Percentiles rank a stretch among this genome's conserved stretches.
These are phyloP conservation scores for Triops cancriformis DNA, from an alignment of 1,140 invertebrate genomes.

Conservation along the genomic window DNA sequence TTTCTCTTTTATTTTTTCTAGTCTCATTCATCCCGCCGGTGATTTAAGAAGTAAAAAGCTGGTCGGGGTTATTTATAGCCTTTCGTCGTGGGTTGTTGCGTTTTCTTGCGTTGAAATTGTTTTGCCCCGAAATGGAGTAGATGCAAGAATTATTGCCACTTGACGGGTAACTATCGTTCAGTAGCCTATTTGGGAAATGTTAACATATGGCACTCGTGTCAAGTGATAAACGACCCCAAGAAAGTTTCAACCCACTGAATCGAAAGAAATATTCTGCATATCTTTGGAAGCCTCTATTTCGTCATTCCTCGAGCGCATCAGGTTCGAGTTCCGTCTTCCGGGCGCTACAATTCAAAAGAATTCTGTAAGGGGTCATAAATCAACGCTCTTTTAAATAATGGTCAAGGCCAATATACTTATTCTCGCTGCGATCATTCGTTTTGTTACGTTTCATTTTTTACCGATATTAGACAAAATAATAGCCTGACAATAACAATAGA, in stretches of 20 bases:
- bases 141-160: conserved; percentile 11
- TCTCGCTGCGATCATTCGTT: not conserved
- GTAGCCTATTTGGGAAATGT: conserved; percentile 10
- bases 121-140: not conserved
- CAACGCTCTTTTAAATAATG: not conserved
- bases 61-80: conserved; percentile 1
- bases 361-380: not conserved
- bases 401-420: not conserved
- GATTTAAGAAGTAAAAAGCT: not conserved
- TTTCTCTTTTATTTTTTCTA: not conserved
- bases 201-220: not conserved
- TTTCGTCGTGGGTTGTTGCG: not conserved
- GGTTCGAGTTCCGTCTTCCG: not conserved
- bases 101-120: not conserved
- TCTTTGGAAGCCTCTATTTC: not conserved
- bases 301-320: conserved; percentile 3
- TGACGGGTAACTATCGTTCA: conserved; percentile 5
- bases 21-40: not conserved
- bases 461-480: too few species aligned
- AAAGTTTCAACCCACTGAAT: not conserved
- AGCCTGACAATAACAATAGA: too few species aligned
- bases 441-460: not conserved
- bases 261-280: not conserved
- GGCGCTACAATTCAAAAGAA: not conserved
- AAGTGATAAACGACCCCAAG: not conserved